A percentile compares a stretch with the other conserved stretches of the same genome.
phyloP scores from a whole-genome alignment of 2,888 invertebrate species.

The Mimachlamys varia region DNA sequence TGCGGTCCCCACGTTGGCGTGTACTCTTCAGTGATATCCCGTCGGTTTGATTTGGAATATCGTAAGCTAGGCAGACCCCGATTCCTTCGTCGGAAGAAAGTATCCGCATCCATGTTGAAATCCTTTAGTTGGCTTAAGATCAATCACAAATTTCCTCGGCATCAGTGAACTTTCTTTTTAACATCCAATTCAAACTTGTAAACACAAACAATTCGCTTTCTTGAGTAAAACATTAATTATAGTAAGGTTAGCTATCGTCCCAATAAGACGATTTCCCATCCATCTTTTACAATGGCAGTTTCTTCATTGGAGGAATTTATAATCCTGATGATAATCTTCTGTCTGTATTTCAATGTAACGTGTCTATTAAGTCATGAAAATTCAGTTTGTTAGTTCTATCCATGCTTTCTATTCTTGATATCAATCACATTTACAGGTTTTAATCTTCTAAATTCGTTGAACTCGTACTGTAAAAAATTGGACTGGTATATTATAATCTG shows the following conservation, averaged over 20 bases:
- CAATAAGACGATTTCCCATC: no score
- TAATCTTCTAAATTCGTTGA: background rate
- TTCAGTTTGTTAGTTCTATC: no score
- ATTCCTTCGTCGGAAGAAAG: background rate
- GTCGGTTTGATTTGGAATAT: background rate
- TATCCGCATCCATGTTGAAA: background rate
- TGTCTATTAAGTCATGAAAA: no score
- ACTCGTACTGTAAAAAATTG: background rate
- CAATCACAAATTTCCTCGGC: background rate
- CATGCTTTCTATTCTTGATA: background rate
- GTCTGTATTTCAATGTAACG: no score
- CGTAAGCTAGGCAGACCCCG: background rate
- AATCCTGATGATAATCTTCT: no score
- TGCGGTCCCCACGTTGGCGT: background rate
- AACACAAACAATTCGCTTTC: no score
- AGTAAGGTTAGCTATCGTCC: no score
- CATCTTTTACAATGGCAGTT: no score
- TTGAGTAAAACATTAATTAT: no score
- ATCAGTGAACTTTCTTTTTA: background rate
- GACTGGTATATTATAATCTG: background rate
- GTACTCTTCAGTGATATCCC: background rate
- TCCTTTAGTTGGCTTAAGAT: background rate
- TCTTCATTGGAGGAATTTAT: no score
- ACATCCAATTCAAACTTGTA: background rate
- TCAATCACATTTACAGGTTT: background rate